Evolutionary conservation across 2,113 vertebrate genomes (phyloP).

Genomic region (Phalacrocorax pelagicus): DNA sequence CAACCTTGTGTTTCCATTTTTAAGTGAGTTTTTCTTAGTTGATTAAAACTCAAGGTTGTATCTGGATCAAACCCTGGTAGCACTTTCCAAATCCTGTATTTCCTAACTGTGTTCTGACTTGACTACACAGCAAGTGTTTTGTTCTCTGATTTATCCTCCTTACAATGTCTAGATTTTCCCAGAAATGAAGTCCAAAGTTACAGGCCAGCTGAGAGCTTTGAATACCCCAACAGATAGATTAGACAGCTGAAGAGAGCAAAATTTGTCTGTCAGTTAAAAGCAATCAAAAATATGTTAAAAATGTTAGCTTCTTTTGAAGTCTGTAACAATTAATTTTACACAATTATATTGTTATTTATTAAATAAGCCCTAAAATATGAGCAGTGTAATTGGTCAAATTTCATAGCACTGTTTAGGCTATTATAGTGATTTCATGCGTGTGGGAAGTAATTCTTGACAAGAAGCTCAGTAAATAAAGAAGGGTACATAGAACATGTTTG

Average conservation of each 20-base stretch:
- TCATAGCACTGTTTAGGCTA: not conserved
- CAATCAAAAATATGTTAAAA: not conserved
- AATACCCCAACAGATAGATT: not conserved
- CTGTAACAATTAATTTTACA: not conserved
- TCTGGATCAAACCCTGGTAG: not conserved
- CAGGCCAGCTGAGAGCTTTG: not conserved
- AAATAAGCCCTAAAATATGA: not conserved
- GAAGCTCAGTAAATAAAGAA: not conserved
- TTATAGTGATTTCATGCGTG: not conserved
- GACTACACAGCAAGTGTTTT: not conserved
- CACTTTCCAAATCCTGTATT: fast-evolving
- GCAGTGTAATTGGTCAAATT: not conserved
- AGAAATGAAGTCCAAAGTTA: not conserved
- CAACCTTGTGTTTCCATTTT: not conserved
- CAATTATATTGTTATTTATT: not conserved
- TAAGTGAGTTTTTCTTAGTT: not conserved
- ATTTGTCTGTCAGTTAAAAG: not conserved
- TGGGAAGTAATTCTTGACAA: not conserved
- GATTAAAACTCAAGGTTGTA: not conserved
- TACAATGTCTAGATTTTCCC: not conserved
- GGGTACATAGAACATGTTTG: not conserved
- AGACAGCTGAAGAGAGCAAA: not conserved
- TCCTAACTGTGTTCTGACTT: not conserved
- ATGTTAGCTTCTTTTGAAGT: not conserved
- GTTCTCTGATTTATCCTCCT: not conserved